These are phyloP conservation scores for Percopsis omiscomaycus DNA, from an alignment of 2,797 vertebrate genomes.

Conservation along the genomic window DNA sequence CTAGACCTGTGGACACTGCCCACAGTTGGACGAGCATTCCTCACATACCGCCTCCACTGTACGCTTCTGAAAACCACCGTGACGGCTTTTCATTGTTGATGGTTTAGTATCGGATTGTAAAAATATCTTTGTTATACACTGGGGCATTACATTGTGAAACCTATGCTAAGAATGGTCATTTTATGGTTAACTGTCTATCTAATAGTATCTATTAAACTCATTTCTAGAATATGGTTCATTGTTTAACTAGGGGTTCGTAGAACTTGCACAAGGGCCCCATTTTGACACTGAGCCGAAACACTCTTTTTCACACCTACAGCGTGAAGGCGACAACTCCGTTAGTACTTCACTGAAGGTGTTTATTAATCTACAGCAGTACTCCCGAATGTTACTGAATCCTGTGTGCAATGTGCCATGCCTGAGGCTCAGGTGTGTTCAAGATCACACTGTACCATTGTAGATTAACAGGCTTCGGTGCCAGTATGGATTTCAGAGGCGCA, in stretches of 20 bases:
- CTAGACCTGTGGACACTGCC: conserved; percentile 29
- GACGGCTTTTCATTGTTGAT: too few species aligned
- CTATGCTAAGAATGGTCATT: too few species aligned
- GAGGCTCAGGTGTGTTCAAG: background rate
- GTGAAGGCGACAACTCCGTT: conserved; percentile 44
- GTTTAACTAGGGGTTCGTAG: too few species aligned
- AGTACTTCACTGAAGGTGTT: conserved; percentile 19
- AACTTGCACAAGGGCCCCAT: too few species aligned
- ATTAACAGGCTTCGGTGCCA: background rate
- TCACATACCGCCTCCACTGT: conserved; percentile 22
- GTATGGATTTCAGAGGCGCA: background rate
- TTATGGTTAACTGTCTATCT: too few species aligned
- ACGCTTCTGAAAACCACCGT: too few species aligned
- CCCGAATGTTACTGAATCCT: background rate
- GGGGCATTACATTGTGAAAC: too few species aligned
- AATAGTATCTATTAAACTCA: too few species aligned
- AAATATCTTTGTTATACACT: too few species aligned
- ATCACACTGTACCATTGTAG: conserved; percentile 4
- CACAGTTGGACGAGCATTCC: conserved; percentile 39
- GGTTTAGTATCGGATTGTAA: too few species aligned
- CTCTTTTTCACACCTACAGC: conserved; percentile 53
- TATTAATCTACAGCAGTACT: conserved; percentile 32
- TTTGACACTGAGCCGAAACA: background rate
- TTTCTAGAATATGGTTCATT: too few species aligned
- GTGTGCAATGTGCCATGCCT: background rate